Evolutionary conservation across 1,140 invertebrate genomes (phyloP).

Genomic region (Drosophila willistoni): DNA sequence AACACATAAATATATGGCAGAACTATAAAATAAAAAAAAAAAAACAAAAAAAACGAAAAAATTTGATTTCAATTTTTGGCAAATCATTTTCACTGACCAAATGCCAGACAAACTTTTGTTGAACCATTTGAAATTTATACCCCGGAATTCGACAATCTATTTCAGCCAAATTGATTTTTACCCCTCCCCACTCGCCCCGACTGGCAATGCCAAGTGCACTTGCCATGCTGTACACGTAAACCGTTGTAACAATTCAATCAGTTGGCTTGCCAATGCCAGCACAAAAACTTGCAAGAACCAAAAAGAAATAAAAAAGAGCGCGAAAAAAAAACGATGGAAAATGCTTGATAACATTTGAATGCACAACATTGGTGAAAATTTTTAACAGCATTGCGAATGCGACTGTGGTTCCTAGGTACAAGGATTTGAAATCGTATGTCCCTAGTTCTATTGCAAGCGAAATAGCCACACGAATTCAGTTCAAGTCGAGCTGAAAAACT

Average conservation of each 20-base stretch:
- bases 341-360: constrained; percentile 77
- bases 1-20: neutral
- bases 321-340: neutral
- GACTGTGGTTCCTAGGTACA: neutral
- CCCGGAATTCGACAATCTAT: constrained; percentile 77
- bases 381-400: constrained; percentile 52
- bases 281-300: constrained; percentile 29
- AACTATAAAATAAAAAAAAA: constrained; percentile 15
- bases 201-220: constrained; percentile 44
- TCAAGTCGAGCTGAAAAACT: constrained; percentile 56
- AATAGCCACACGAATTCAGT: constrained; percentile 32
- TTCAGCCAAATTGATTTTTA: constrained; percentile 70
- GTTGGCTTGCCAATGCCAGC: constrained; percentile 52
- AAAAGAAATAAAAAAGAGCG: constrained; percentile 17
- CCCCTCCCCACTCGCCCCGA: neutral
- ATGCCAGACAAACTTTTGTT: constrained; percentile 27
- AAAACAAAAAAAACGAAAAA: constrained; percentile 9
- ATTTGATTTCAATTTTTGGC: constrained; percentile 37
- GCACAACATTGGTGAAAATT: constrained; percentile 60
- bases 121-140: constrained; percentile 70
- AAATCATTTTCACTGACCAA: constrained; percentile 44
- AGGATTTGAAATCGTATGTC: constrained; percentile 5
- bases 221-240: constrained; percentile 73
- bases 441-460: constrained; percentile 34
- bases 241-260: constrained; percentile 79